Percentiles rank a stretch among this genome's conserved stretches.
Conservation (phyloP, 2,888 invertebrate species). For the Spisula solida region DNA sequence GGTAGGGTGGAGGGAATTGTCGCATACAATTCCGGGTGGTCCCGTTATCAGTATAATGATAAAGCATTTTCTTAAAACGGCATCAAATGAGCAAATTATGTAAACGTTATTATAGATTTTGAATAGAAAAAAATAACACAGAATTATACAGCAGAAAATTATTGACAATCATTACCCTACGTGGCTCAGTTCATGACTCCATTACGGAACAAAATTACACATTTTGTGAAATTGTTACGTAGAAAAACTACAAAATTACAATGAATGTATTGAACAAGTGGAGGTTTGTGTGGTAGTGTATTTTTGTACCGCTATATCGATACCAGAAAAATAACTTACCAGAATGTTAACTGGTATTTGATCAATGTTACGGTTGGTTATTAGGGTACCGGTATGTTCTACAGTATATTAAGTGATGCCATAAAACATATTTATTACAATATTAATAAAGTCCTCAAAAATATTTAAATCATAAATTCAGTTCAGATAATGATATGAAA, state of each 20-base stretch:
- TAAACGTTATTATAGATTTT: not conserved
- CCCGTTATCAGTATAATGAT: not conserved
- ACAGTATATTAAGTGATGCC: conserved; percentile 1
- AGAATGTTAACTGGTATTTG: too few species aligned
- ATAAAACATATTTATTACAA: conserved; percentile 28
- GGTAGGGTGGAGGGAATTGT: not conserved
- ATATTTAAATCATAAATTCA: conserved; percentile 22
- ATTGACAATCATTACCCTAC: not conserved
- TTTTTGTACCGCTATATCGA: too few species aligned
- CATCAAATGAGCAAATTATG: conserved; percentile 6
- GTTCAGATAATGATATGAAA: not conserved
- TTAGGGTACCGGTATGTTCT: not conserved
- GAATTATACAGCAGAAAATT: conserved; percentile 2
- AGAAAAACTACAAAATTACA: not conserved
- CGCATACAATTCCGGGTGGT: conserved; percentile 7
- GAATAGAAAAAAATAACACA: not conserved
- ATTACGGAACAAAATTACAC: conserved; percentile 7
- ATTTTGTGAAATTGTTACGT: not conserved
- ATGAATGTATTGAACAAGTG: not conserved
- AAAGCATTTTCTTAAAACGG: conserved; percentile 1
- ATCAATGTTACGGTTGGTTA: not conserved
- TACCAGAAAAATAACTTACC: too few species aligned
- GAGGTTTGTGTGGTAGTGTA: not conserved
- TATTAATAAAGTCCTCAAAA: conserved; percentile 31
- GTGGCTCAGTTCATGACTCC: not conserved